A percentile compares a stretch with the other conserved stretches of the same genome.
Evolutionary conservation across 2,113 vertebrate genomes (phyloP).

Genomic region (Elanoides forficatus): DNA sequence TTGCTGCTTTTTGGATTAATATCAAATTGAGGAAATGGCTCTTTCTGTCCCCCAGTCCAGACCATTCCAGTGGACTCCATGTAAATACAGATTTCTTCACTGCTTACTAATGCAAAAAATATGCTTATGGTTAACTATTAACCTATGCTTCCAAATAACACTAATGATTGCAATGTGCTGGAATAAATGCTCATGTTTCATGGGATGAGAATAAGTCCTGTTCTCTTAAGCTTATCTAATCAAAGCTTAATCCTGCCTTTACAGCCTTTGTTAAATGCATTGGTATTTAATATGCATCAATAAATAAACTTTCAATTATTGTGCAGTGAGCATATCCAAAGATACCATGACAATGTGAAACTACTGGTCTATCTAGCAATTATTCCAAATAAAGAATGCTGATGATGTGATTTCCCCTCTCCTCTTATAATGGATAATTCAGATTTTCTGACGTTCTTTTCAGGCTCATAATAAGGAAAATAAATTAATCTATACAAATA

Average conservation of each 20-base stretch:
- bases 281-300: conserved; percentile 71
- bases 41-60: neutral
- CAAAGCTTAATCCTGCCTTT: conserved; percentile 62
- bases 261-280: conserved; percentile 48
- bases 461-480: conserved; percentile 17
- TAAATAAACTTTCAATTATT: conserved; percentile 75
- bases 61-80: neutral
- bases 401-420: conserved; percentile 33
- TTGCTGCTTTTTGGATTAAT: conserved; percentile 8
- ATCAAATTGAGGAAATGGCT: neutral
- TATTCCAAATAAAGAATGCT: conserved; percentile 66
- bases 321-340: conserved; percentile 61
- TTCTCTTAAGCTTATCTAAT: conserved; percentile 66
- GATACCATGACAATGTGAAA: conserved; percentile 62
- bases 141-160: conserved; percentile 59
- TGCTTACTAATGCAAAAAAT: conserved; percentile 47
- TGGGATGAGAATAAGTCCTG: conserved; percentile 29
- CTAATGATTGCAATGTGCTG: conserved; percentile 54
- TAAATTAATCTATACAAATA: conserved; percentile 3
- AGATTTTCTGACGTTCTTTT: conserved; percentile 57
- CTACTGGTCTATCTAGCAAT: conserved; percentile 57
- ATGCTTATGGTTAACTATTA: conserved; percentile 56
- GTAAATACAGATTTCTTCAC: conserved; percentile 36
- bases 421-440: conserved; percentile 43
- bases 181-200: conserved; percentile 58